Conservation (phyloP, 1,140 invertebrate genomes). For the Drosophila yakuba region DNA sequence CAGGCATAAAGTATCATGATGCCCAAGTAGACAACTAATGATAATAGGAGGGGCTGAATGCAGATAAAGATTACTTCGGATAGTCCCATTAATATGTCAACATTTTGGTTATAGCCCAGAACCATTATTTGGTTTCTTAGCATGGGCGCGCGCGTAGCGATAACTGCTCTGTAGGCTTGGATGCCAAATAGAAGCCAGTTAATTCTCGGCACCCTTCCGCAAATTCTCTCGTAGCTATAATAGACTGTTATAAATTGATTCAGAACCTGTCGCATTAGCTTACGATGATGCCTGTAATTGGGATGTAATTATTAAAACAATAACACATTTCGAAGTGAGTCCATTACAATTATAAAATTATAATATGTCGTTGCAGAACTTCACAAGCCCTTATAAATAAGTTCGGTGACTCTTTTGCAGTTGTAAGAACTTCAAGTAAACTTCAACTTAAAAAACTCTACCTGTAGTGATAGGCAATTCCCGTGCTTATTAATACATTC, state of each 20-base stretch:
- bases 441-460: background rate
- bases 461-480: conserved; percentile 28
- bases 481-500: conserved; percentile 7
- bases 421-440: too few relatives aligned
- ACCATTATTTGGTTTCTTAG: background rate
- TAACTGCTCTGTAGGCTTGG: background rate
- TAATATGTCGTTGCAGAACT: too few relatives aligned
- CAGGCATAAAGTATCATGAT: conserved; percentile 34
- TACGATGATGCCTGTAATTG: background rate
- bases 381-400: too few relatives aligned
- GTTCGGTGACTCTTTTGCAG: too few relatives aligned
- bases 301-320: too few relatives aligned
- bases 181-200: conserved; percentile 39
- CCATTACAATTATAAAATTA: too few relatives aligned
- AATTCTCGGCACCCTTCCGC: conserved; percentile 20
- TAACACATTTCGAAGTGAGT: too few relatives aligned
- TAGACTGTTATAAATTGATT: conserved; percentile 43
- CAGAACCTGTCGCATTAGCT: conserved; percentile 14
- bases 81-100: background rate
- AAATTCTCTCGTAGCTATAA: background rate
- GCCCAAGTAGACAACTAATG: conserved; percentile 17
- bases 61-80: conserved; percentile 14
- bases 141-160: background rate
- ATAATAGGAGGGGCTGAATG: conserved; percentile 44
- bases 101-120: fast-evolving